Evolutionary conservation across 2,113 vertebrate species (phyloP).

Genomic region (Zingel zingel): DNA sequence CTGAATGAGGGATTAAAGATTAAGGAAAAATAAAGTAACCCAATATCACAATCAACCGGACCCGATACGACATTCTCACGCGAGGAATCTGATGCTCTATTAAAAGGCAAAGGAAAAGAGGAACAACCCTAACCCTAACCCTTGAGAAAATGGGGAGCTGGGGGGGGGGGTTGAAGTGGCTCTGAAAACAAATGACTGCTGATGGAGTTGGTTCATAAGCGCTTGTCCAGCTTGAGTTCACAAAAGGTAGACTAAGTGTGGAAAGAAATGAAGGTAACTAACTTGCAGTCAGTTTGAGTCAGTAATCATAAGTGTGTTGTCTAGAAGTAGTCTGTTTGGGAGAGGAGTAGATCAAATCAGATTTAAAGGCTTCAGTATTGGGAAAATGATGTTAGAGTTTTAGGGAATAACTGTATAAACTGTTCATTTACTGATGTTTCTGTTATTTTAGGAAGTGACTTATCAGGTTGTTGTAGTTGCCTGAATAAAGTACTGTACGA

Average conservation of each 20-base stretch:
- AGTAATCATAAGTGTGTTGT: neutral
- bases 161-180: slow-evolving; percentile 5
- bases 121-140: too few relatives aligned
- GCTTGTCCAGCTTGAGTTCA: slow-evolving; percentile 3
- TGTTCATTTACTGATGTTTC: neutral
- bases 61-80: slow-evolving; percentile 35
- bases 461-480: neutral
- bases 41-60: slow-evolving; percentile 48
- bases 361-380: neutral
- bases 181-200: slow-evolving; percentile 34
- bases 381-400: neutral
- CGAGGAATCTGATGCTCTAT: slow-evolving; percentile 45
- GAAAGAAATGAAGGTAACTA: neutral
- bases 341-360: neutral
- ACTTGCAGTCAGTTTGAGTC: neutral
- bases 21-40: slow-evolving; percentile 40
- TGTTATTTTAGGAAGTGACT: neutral
- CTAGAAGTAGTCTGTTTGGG: too few relatives aligned
- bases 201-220: slow-evolving; percentile 11
- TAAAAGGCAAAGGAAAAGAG: neutral
- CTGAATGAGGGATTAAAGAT: slow-evolving; percentile 43
- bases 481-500: neutral
- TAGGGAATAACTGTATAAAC: neutral
- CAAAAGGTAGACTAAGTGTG: neutral
- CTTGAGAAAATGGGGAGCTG: neutral